Evolutionary conservation across 2,797 vertebrate genomes (phyloP), one percentile per base, ranked within the genome.

Genomic region (Zonotrichia albicollis): DNA sequence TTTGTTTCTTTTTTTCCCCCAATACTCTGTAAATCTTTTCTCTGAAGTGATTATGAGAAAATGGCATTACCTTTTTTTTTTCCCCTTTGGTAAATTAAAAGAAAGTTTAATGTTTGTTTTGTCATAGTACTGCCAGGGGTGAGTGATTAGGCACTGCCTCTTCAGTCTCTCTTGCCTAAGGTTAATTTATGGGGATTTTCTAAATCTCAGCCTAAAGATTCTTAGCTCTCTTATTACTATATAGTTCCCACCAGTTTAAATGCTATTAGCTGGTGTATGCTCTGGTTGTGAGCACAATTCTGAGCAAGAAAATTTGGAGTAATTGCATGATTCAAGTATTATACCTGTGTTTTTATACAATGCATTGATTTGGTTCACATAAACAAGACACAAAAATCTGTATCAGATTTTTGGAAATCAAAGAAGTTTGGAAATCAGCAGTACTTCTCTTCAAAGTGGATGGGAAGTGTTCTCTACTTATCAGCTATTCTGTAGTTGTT

Each of bases 221-320:
- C 29, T 40, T 76, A 11, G 0, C 12, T 53, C 13, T 43, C 10
- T 46, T 45, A 12, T 22, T 71, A 0, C 4, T 34, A 0, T 9
- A 13, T 25, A 17, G 4, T 9, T 75, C 20, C 17, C 25, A 30
- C 34, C 19, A 76, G 20, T 66, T 83, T 18, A 61, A 36, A 42
- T 25, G 18, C 12, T 68, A 2, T 26, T 74, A 40, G 11, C 36
- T 45, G 3, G 3, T 23, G 2, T 40, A 3, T 60, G 13, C 19
- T 66, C 12, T 86, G 61, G 8, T 58, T 86, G 21, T 38, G 9
- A 66, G 66, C 8, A 51, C 10, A 67, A 2, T 50, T 88, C 34
- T 64, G 54, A 65, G 22, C 21, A 65, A 70, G 43, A 74, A 62
- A 54, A 34, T 20, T 6, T 21, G 16, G 22, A 45, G 4, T 7